A percentile compares a stretch with the other conserved stretches of the same genome.
These are phyloP conservation scores for Eudyptes chrysolophus DNA, from an alignment of 2,113 vertebrate genomes.

Conservation along the genomic window DNA sequence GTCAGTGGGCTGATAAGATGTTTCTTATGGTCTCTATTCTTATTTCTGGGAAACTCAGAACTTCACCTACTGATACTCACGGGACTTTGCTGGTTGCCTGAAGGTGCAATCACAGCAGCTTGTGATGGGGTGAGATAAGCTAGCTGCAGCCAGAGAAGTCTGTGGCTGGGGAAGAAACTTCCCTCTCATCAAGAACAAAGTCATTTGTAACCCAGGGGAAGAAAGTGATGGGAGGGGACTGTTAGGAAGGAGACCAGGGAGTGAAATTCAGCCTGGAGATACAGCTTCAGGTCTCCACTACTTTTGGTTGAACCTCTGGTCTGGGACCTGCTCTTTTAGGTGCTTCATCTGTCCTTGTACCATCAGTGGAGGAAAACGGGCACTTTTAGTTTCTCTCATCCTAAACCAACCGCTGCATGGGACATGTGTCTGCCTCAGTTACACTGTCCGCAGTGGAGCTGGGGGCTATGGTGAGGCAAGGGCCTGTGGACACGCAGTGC, in stretches of 20 bases:
- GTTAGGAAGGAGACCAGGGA: background rate
- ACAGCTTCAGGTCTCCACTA: background rate
- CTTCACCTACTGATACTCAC: background rate
- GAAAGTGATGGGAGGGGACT: background rate
- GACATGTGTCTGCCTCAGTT: background rate
- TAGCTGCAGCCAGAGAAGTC: background rate
- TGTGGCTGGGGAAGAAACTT: background rate
- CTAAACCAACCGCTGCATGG: background rate
- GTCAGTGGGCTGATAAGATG: background rate
- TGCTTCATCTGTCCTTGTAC: background rate
- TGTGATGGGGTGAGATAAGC: background rate
- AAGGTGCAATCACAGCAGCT: background rate
- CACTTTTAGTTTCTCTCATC: background rate
- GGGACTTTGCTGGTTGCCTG: background rate
- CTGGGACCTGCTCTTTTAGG: background rate
- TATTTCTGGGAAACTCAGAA: background rate
- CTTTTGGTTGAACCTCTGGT: background rate
- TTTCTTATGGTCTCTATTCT: background rate
- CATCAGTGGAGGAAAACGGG: background rate
- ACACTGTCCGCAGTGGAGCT: rapidly evolving
- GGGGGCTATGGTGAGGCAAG: background rate
- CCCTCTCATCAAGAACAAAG: background rate
- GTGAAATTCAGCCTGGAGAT: background rate
- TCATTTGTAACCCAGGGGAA: background rate
- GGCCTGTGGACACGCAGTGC: rapidly evolving